Conservation (phyloP, 1,140 invertebrate species). For the Bombus waltoni region DNA sequence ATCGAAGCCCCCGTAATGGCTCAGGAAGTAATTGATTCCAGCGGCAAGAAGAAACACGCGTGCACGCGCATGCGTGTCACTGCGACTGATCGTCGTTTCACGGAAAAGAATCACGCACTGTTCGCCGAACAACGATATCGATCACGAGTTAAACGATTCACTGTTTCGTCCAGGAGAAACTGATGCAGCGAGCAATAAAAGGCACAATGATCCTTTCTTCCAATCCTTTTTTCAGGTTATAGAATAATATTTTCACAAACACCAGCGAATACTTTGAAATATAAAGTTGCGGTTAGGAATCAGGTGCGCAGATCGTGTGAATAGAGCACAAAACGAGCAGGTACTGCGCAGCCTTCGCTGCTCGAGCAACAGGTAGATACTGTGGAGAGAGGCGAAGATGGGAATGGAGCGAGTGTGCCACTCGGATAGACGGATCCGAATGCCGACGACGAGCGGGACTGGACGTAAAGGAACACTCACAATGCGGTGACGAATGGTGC, state of each 20-base stretch:
- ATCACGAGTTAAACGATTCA: not conserved
- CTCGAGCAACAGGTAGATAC: constrained; percentile 79
- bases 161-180: not conserved
- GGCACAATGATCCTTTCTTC: not conserved
- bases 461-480: constrained; percentile 47
- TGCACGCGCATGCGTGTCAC: not conserved
- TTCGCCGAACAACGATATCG: not conserved
- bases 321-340: constrained; percentile 10
- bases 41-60: not conserved
- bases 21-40: constrained; percentile 30
- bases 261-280: not conserved
- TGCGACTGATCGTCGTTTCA: constrained; percentile 16
- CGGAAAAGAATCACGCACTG: constrained; percentile 2
- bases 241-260: not conserved
- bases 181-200: too few species aligned
- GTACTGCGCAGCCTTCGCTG: constrained; percentile 58
- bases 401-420: constrained; percentile 67
- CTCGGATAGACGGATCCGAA: constrained; percentile 69
- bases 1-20: not conserved
- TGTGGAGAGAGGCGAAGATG: constrained; percentile 67
- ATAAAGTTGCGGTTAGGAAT: too few species aligned
- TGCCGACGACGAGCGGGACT: constrained; percentile 51
- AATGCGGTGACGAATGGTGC: not conserved
- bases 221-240: not conserved
- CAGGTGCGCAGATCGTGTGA: not conserved